Evolutionary conservation across 1,140 invertebrate genomes (phyloP).

Genomic region (Phocides pigmalion): DNA sequence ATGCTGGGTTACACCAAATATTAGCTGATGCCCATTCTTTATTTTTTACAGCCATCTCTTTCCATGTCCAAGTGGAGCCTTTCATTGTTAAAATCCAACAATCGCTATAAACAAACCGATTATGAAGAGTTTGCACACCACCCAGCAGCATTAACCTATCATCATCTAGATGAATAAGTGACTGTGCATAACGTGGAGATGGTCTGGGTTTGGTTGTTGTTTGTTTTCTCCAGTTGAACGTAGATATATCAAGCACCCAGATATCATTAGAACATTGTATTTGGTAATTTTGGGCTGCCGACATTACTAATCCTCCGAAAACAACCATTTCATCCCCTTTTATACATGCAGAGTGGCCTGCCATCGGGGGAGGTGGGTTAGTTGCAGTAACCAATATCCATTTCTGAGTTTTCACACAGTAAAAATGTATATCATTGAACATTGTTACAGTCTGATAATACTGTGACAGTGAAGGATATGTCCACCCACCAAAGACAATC

Average conservation of each 20-base stretch:
- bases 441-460: constrained; percentile 94
- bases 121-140: constrained; percentile 84
- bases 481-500: constrained; percentile 98
- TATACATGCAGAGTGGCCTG: constrained; percentile 97
- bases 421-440: constrained; percentile 97
- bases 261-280: constrained; percentile 92
- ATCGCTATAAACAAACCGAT: constrained; percentile 85
- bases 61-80: constrained; percentile 91
- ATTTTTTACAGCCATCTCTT: constrained; percentile 89
- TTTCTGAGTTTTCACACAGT: constrained; percentile 91
- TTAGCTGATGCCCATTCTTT: constrained; percentile 91
- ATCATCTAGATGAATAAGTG: constrained; percentile 89
- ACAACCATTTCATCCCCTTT: constrained; percentile 95
- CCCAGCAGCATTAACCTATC: constrained; percentile 90
- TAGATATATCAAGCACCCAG: constrained; percentile 94
- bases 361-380: constrained; percentile 90
- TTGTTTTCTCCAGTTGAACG: constrained; percentile 91
- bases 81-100: constrained; percentile 87
- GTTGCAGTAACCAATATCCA: constrained; percentile 91
- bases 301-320: constrained; percentile 90
- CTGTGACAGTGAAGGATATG: constrained; percentile 95
- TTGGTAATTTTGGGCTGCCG: constrained; percentile 79
- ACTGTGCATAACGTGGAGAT: constrained; percentile 94
- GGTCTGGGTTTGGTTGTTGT: constrained; percentile 88
- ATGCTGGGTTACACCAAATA: constrained; percentile 96